Evolutionary conservation across 1,140 invertebrate genomes (phyloP).

Genomic region (Dendrolimus kikuchii): DNA sequence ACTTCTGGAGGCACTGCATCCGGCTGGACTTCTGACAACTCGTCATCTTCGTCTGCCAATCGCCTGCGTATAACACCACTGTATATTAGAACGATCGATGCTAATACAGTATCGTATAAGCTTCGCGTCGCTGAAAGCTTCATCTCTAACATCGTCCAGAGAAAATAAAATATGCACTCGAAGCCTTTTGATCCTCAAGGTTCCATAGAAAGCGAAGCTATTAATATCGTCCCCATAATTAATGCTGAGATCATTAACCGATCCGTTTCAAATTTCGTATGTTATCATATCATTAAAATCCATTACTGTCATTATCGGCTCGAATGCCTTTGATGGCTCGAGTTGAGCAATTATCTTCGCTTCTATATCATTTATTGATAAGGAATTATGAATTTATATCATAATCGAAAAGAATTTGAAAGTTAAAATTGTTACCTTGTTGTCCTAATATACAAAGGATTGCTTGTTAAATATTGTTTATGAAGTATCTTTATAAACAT

Average conservation of each 20-base stretch:
- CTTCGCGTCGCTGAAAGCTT: constrained; percentile 7
- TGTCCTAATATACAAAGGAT: constrained; percentile 9
- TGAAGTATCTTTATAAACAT: not conserved
- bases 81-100: constrained; percentile 3
- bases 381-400: too few species aligned
- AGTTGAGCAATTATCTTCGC: too few species aligned
- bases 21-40: constrained; percentile 95
- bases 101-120: not conserved
- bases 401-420: not conserved
- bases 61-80: constrained; percentile 69
- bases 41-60: constrained; percentile 92
- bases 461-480: constrained; percentile 6
- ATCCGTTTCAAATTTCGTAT: not conserved
- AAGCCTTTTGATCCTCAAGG: not conserved
- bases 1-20: constrained; percentile 96
- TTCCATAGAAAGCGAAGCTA: constrained; percentile 7
- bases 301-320: too few species aligned
- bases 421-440: constrained; percentile 11
- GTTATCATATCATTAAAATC: too few species aligned
- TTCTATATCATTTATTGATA: too few species aligned
- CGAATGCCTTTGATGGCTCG: too few species aligned
- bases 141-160: not conserved
- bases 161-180: not conserved
- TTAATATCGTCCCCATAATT: constrained; percentile 1
- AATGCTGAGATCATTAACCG: not conserved